Percentiles rank a stretch among this genome's conserved stretches.
These are phyloP conservation scores for Phenganax subtilis DNA, from an alignment of 92 coral and sea anemone species.

Conservation along the genomic window DNA sequence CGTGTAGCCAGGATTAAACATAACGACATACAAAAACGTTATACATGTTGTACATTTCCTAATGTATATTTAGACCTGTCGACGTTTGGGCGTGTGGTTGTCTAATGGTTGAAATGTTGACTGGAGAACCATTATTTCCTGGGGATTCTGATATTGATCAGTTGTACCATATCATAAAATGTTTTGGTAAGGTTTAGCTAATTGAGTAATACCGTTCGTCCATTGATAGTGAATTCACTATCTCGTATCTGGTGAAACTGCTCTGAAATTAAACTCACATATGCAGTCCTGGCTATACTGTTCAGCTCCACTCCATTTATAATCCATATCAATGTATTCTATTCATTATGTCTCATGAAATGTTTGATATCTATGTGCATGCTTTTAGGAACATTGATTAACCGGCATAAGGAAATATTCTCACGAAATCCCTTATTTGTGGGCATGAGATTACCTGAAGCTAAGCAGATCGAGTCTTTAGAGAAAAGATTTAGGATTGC, in stretches of 20 bases:
- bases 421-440: constrained; percentile 85
- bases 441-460: constrained; percentile 93
- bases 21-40: no score
- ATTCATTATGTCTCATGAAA: background rate
- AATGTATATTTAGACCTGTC: constrained; percentile 61
- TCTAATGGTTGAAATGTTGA: constrained; percentile 82
- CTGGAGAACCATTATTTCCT: constrained; percentile 97
- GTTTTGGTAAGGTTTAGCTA: constrained; percentile 69
- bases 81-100: constrained; percentile 99
- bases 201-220: background rate
- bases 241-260: no score
- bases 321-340: no score
- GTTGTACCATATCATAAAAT: constrained; percentile 87
- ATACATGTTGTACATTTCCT: background rate
- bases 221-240: no score
- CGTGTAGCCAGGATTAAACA: no score
- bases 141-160: constrained; percentile 99
- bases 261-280: no score
- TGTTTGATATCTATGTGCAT: background rate
- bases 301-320: no score
- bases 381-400: constrained; percentile 66
- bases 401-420: constrained; percentile 83
- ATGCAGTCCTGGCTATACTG: no score
- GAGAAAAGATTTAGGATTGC: constrained; percentile 76
- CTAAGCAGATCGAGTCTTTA: constrained; percentile 87